A percentile compares a stretch with the other conserved stretches of the same genome.
Conservation (phyloP, 1,140 invertebrate species). For the Dinoponera quadriceps region DNA sequence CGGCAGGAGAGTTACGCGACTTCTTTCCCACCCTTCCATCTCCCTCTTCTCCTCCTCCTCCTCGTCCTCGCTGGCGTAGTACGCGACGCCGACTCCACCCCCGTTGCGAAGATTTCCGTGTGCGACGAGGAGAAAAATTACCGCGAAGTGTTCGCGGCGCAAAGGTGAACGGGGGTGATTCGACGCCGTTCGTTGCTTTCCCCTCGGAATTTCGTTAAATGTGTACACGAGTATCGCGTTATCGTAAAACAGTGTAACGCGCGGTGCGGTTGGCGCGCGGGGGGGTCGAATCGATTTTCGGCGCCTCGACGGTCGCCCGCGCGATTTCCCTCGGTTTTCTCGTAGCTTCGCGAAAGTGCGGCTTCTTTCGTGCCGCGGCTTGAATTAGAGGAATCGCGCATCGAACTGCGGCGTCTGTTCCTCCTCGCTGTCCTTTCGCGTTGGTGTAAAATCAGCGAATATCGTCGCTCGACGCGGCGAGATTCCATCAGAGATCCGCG, state of each 20-base stretch:
- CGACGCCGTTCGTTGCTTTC: too few relatives aligned
- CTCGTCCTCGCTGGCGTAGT: neutral
- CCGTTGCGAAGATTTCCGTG: slow-evolving; percentile 41
- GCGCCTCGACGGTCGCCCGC: neutral
- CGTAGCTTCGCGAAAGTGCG: neutral
- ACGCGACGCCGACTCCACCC: slow-evolving; percentile 25
- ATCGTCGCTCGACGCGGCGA: slow-evolving; percentile 21
- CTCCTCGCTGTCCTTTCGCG: neutral
- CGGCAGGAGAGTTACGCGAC: slow-evolving; percentile 59
- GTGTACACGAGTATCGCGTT: neutral
- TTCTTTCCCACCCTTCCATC: slow-evolving; percentile 58
- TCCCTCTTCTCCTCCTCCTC: neutral
- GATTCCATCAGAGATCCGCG: slow-evolving; percentile 44
- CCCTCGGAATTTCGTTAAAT: slow-evolving; percentile 34
- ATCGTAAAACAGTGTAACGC: neutral
- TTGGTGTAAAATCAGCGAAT: slow-evolving; percentile 58
- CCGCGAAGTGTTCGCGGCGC: slow-evolving; percentile 36
- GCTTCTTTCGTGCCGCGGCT: neutral
- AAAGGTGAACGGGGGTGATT: neutral
- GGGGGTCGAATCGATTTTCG: slow-evolving; percentile 10
- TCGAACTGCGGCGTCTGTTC: slow-evolving; percentile 23
- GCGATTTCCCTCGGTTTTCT: neutral
- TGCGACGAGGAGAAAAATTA: slow-evolving; percentile 54
- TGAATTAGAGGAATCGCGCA: slow-evolving; percentile 9
- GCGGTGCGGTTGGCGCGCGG: neutral